Percentiles rank a stretch among this genome's conserved stretches.
These are phyloP conservation scores for Bettongia penicillata DNA, from an alignment of 2,113 vertebrate genomes.

Conservation along the genomic window DNA sequence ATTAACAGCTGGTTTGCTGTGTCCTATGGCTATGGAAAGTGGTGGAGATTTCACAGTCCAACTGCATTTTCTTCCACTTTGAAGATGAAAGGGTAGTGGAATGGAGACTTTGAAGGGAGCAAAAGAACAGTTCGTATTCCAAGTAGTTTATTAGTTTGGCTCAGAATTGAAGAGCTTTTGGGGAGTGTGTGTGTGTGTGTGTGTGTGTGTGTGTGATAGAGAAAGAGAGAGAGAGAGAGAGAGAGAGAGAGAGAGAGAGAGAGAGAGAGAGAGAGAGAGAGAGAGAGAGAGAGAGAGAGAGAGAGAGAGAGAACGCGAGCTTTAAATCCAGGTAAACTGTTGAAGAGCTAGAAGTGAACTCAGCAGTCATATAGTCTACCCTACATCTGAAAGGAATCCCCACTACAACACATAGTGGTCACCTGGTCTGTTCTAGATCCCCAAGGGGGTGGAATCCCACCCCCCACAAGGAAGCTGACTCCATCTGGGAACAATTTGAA, in stretches of 20 bases:
- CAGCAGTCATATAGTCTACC: not conserved
- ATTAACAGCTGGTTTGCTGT: not conserved
- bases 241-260: not conserved
- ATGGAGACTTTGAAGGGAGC: not conserved
- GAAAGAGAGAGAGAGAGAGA: not conserved
- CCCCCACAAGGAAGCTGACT: not conserved
- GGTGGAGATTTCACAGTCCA: not conserved
- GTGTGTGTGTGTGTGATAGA: too few relatives aligned
- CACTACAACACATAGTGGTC: not conserved
- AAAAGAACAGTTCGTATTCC: not conserved
- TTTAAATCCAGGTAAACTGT: not conserved
- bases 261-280: not conserved
- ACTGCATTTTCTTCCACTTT: not conserved
- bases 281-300: too few relatives aligned
- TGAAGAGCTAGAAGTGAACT: not conserved
- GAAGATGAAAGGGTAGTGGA: not conserved
- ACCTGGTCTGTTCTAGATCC: not conserved
- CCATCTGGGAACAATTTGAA: not conserved
- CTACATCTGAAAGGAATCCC: not conserved
- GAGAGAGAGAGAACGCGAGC: not conserved
- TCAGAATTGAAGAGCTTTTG: not conserved
- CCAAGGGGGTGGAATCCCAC: not conserved
- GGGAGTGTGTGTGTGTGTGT: too few relatives aligned
- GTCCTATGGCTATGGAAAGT: not conserved
- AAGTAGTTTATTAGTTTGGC: not conserved